A percentile compares a stretch with the other conserved stretches of the same genome.
Conservation (phyloP, 1,140 invertebrate genomes). For the Trypoxylus dichotomus region DNA sequence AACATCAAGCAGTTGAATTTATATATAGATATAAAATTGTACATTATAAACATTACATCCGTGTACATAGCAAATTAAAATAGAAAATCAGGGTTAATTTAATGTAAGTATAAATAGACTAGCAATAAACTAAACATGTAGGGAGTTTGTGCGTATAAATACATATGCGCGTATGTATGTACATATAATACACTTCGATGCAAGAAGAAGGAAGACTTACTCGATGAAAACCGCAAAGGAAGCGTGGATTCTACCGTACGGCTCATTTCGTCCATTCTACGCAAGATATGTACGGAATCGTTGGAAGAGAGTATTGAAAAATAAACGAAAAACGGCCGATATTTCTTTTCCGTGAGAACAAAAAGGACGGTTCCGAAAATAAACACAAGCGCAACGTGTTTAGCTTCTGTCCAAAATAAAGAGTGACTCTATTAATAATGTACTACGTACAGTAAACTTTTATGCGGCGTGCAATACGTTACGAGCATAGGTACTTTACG, state of each 20-base stretch:
- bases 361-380: not conserved
- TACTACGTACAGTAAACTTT: not conserved
- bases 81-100: slow-evolving; percentile 7
- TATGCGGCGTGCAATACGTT: not conserved
- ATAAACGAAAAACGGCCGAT: too few relatives aligned
- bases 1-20: not conserved
- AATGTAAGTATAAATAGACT: not conserved
- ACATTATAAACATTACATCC: not conserved
- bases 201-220: not conserved
- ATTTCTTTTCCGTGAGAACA: not conserved
- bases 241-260: not conserved
- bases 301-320: too few relatives aligned
- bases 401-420: slow-evolving; percentile 1
- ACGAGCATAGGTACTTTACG: not conserved
- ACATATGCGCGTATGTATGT: not conserved
- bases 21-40: not conserved
- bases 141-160: not conserved
- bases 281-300: too few relatives aligned
- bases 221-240: too few relatives aligned
- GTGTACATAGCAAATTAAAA: not conserved
- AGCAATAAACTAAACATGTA: not conserved
- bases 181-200: too few relatives aligned
- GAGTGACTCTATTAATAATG: not conserved
- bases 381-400: not conserved
- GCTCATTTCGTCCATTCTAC: too few relatives aligned